These are phyloP conservation scores for Rhabdomys dilectus DNA, from an alignment of 2,113 vertebrate genomes.

Conservation along the genomic window DNA sequence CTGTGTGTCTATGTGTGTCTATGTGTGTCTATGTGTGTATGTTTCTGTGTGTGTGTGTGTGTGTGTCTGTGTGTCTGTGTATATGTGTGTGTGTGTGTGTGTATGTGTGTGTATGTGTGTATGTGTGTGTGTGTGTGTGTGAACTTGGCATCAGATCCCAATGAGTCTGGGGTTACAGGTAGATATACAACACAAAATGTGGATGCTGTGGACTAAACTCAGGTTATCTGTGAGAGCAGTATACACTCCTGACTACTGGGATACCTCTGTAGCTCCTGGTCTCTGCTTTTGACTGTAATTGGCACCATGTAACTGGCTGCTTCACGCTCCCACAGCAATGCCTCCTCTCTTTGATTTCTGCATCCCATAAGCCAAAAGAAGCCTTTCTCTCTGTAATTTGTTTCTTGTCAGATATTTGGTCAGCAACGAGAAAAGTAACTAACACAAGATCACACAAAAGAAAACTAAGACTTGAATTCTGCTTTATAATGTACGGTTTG, in stretches of 20 bases:
- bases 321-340: too few species aligned
- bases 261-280: neutral
- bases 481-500: neutral
- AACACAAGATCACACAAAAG: neutral
- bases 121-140: neutral
- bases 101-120: accelerated
- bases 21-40: too few species aligned
- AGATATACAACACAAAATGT: neutral
- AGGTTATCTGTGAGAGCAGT: neutral
- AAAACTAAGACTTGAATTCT: neutral
- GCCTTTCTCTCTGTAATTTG: neutral
- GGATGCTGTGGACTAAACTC: neutral
- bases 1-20: too few species aligned
- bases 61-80: neutral
- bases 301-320: neutral
- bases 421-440: neutral
- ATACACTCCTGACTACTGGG: too few species aligned
- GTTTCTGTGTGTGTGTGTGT: neutral
- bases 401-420: neutral
- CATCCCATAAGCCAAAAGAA: neutral
- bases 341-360: neutral
- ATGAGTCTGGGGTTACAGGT: neutral
- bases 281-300: neutral
- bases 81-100: neutral
- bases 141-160: neutral